Percentiles rank a stretch among this genome's conserved stretches.
Conservation (phyloP, 2,113 vertebrate genomes). For the Rhipidura dahli region DNA sequence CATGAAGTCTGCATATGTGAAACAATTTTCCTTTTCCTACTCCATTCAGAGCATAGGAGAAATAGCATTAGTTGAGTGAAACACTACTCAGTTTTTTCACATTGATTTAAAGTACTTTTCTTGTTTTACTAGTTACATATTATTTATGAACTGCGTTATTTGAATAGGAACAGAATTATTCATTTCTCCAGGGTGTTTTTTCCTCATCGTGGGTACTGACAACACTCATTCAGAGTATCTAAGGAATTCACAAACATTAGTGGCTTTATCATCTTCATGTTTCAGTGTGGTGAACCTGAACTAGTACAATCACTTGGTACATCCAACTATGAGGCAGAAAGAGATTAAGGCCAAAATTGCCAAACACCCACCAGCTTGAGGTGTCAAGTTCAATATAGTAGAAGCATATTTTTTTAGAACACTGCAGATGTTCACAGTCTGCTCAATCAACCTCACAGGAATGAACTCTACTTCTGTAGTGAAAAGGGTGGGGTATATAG, state of each 20-base stretch:
- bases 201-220: neutral
- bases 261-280: neutral
- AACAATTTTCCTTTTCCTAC: neutral
- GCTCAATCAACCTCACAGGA: neutral
- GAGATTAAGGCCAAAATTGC: neutral
- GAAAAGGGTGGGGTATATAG: neutral
- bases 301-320: neutral
- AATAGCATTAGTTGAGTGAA: neutral
- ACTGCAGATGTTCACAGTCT: neutral
- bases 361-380: neutral
- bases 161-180: neutral
- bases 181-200: neutral
- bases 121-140: neutral
- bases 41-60: neutral
- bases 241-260: neutral
- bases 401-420: neutral
- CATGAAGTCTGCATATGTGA: neutral
- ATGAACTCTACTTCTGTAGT: neutral
- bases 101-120: neutral
- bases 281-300: neutral
- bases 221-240: neutral
- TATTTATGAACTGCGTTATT: neutral
- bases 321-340: neutral
- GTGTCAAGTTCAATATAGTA: neutral
- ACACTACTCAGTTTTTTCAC: neutral